Evolutionary conservation across 1,140 invertebrate species (phyloP), one percentile per base, ranked within the genome.

Genomic region (Drosophila murphyi): DNA sequence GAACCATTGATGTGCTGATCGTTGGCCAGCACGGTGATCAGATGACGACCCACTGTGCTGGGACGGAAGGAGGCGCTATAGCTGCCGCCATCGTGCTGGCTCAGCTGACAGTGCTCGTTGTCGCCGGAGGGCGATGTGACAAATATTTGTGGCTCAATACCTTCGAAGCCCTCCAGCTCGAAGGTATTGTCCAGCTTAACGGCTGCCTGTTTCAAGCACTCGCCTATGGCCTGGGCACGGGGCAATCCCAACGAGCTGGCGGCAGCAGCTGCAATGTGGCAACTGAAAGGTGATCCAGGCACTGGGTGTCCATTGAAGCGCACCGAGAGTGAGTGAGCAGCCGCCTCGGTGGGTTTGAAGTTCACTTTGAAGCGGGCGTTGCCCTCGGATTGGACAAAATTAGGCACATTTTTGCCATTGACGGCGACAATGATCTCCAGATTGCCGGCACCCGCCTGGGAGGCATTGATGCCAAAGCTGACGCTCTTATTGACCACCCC

Each of bases 401-500:
- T 99, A 4, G 98, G 98, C 4, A 99, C 98, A 94, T 99, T 99
- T 87, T 97, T 96, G 3, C 98, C 98, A 89, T 97, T 97, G n/a
- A 99, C 98, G 1, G 98, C 98, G 0, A 99, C 98, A 63, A 99
- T 99, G 48, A 99, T 99, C 93, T 99, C 98, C 76, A 99, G 93
- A 93, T 99, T 99, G 41, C 98, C 98, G 71, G 98, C 98, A 72
- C 98, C 95, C 6, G 95, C 95, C 88, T 95, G 94, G 0, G 94
- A 94, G 48, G 93, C 96, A 94, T 97, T 95, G 95, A 98, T 98
- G 77, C 96, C 97, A 90, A 99, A 98, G 72, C 97, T 97, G 2
- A 98, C 96, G 12, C 98, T 97, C 93, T 98, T 97, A 29, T 97
- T 97, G 41, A 99, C 96, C 41, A 97, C 94, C 4, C 98, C 98